Percentiles rank a stretch among this genome's conserved stretches.
Evolutionary conservation across 1,140 invertebrate genomes (phyloP).

Genomic region (Sweltsa coloradensis): DNA sequence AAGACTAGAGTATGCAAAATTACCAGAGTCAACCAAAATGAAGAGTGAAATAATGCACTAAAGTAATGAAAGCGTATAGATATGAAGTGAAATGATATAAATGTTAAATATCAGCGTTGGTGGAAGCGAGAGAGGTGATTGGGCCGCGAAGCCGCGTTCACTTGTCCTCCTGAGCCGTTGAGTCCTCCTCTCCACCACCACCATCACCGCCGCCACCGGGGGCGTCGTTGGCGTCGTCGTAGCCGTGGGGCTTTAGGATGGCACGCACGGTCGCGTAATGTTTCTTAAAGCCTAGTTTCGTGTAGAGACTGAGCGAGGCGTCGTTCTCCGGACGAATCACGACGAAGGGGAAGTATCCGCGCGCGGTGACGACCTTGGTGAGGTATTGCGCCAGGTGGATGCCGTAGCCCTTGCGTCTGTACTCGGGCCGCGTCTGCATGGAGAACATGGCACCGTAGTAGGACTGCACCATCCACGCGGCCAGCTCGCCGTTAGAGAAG

Average conservation of each 20-base stretch:
- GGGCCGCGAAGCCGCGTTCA: slow-evolving; percentile 1
- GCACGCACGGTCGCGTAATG: slow-evolving; percentile 63
- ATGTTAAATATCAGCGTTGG: slow-evolving; percentile 6
- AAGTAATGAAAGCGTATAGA: too few relatives aligned
- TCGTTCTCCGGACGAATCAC: slow-evolving; percentile 76
- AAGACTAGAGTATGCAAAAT: slow-evolving; percentile 3
- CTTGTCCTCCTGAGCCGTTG: not conserved
- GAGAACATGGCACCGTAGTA: slow-evolving; percentile 84
- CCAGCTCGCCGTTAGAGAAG: slow-evolving; percentile 54
- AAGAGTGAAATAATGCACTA: too few relatives aligned
- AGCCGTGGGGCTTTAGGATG: slow-evolving; percentile 45
- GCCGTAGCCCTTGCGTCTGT: slow-evolving; percentile 61
- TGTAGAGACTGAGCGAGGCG: slow-evolving; percentile 64
- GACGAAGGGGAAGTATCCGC: slow-evolving; percentile 69
- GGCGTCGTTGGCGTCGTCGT: slow-evolving; percentile 1
- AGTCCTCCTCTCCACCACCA: not conserved
- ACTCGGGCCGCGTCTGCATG: slow-evolving; percentile 75
- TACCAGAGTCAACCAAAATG: slow-evolving; percentile 11
- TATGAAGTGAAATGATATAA: slow-evolving; percentile 7
- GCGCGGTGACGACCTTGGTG: slow-evolving; percentile 54
- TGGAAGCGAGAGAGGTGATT: slow-evolving; percentile 13
- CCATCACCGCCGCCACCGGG: not conserved
- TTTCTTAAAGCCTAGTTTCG: slow-evolving; percentile 64
- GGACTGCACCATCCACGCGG: slow-evolving; percentile 76
- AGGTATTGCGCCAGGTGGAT: slow-evolving; percentile 48